Evolutionary conservation across 2,888 invertebrate species (phyloP).

Genomic region (Amblyjoppa fuscipennis): DNA sequence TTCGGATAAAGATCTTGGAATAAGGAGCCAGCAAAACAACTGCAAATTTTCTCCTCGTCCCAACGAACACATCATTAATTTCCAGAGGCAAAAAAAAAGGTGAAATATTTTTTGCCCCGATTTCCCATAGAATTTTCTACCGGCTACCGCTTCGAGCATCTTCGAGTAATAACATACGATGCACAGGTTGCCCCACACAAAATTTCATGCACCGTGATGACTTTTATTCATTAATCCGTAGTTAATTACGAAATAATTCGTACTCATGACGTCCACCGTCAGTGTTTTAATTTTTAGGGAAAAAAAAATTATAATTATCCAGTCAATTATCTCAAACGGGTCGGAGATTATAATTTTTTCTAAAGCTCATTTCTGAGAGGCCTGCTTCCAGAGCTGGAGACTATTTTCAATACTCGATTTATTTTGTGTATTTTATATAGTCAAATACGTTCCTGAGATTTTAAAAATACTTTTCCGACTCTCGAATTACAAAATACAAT

Average conservation of each 20-base stretch:
- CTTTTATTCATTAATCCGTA: neutral
- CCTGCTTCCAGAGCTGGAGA: no score
- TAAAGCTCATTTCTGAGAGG: conserved; percentile 34
- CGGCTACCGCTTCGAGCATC: neutral
- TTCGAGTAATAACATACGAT: neutral
- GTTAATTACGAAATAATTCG: conserved; percentile 2
- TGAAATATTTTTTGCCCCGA: no score
- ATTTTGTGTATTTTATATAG: no score
- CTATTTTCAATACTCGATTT: no score
- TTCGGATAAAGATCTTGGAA: no score
- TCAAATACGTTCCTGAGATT: no score
- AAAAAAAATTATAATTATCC: conserved; percentile 1
- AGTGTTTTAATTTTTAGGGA: neutral
- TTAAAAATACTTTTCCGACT: no score
- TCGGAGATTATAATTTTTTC: conserved; percentile 29
- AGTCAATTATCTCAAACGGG: neutral
- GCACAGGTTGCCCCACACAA: neutral
- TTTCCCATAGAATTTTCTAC: neutral
- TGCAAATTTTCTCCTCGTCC: no score
- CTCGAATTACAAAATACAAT: no score
- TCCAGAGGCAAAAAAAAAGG: no score
- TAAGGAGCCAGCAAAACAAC: no score
- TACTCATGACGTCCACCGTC: neutral
- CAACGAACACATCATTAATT: no score
- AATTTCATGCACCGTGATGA: neutral